Evolutionary conservation across 2,888 invertebrate genomes (phyloP).

Genomic region (Rhamphomyia laevipes): DNA sequence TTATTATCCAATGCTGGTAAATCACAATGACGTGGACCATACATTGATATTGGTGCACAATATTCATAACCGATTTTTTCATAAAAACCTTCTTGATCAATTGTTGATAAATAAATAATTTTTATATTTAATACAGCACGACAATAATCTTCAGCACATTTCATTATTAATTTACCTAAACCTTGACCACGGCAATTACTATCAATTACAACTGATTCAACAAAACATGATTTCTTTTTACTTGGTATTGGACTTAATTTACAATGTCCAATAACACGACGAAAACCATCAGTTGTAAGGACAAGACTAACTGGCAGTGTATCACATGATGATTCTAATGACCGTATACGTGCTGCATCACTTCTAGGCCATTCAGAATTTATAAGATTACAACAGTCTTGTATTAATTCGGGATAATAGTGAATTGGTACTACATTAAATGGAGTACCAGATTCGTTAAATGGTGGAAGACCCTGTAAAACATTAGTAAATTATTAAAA

Average conservation of each 20-base stretch:
- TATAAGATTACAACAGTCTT: conserved; percentile 61
- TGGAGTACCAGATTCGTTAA: conserved; percentile 36
- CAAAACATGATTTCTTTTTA: conserved; percentile 58
- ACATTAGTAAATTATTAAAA: conserved; percentile 3
- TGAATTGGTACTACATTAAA: conserved; percentile 56
- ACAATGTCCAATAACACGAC: conserved; percentile 61
- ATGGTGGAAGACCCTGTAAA: conserved; percentile 35
- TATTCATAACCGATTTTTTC: conserved; percentile 56
- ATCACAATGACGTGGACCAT: conserved; percentile 42
- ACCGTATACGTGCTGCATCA: conserved; percentile 63
- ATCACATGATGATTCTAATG: conserved; percentile 60
- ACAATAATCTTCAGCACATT: conserved; percentile 61
- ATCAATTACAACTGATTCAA: conserved; percentile 72
- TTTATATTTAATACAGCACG: conserved; percentile 47
- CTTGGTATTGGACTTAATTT: conserved; percentile 64
- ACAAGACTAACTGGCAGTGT: conserved; percentile 59
- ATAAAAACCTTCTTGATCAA: conserved; percentile 66
- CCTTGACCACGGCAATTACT: conserved; percentile 60
- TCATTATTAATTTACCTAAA: conserved; percentile 63
- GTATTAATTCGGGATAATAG: conserved; percentile 55
- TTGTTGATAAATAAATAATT: conserved; percentile 55
- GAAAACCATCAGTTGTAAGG: conserved; percentile 44
- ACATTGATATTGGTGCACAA: conserved; percentile 59
- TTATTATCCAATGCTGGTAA: conserved; percentile 32
- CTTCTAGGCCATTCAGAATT: conserved; percentile 84